Evolutionary conservation across 1,140 invertebrate species (phyloP).

Genomic region (Zaprionus inermis): DNA sequence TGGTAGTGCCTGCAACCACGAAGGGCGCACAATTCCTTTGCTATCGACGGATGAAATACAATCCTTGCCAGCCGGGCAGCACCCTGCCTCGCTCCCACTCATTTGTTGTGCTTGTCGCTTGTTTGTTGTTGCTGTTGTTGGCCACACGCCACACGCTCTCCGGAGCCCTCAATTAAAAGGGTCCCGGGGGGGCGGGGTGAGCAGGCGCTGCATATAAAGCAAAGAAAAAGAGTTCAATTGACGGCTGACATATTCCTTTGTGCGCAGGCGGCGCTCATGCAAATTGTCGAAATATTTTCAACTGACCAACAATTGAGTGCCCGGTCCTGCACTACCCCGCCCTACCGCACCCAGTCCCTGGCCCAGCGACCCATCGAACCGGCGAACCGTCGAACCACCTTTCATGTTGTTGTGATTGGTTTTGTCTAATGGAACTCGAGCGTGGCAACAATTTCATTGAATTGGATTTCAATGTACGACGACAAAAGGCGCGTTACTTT

Average conservation of each 20-base stretch:
- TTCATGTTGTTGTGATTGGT: conserved; percentile 76
- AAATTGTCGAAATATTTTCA: conserved; percentile 82
- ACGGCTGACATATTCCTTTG: conserved; percentile 79
- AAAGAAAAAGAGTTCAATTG: conserved; percentile 74
- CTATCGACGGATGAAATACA: conserved; percentile 35
- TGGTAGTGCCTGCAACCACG: conserved; percentile 8
- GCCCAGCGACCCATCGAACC: neutral
- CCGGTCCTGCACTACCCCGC: neutral
- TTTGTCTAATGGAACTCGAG: conserved; percentile 84
- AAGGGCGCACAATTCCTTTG: conserved; percentile 48
- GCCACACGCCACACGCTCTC: conserved; percentile 63
- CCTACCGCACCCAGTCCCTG: neutral
- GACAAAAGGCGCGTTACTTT: conserved; percentile 59
- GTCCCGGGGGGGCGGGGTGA: conserved; percentile 40
- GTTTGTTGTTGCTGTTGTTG: conserved; percentile 47
- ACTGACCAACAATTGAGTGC: conserved; percentile 77
- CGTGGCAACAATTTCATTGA: conserved; percentile 78
- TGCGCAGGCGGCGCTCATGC: conserved; percentile 57
- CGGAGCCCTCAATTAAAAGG: conserved; percentile 77
- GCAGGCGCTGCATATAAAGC: conserved; percentile 31
- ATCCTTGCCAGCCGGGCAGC: conserved; percentile 28
- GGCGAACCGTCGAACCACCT: conserved; percentile 38
- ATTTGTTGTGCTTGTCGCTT: conserved; percentile 58
- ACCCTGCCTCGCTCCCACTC: conserved; percentile 5
- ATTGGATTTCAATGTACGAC: conserved; percentile 82